Base-by-base conservation (phyloP, 2,888 invertebrate species). In the Portevinia maculata region DNA sequence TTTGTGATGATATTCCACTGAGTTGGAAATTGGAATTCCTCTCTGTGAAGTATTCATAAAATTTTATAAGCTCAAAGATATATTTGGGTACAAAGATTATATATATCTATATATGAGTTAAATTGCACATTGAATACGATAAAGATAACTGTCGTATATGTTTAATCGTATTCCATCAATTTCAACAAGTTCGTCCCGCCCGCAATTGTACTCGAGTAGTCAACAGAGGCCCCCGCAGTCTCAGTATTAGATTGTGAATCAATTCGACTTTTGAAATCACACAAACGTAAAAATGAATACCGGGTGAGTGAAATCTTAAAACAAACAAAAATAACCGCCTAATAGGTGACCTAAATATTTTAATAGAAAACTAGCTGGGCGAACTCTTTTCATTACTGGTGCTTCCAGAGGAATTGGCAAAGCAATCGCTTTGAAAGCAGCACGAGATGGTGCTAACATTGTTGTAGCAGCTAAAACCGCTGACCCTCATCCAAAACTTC, bases 351-450 rank as follows among this genome's bases (percentile, higher is more conserved):
- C 53, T 50, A 30, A 17, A n/a, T 65, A 48, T 32, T 67, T 37
- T 8, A 8, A 28, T 74, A 87, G 90, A 17, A 89, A 93, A 90
- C 89, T 93, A 84, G 96, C 96, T 85, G 98, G 98, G 1, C 94
- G 95, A 85, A 99, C 99, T 1, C 91, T 98, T 67, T 98, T 99
- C 88, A 97, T 99, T 85, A 98, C 98, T 28, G 99, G 99, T 48
- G 99, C 97, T 13, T 98, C 98, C 64, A 93, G 99, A 86, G 99
- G 99, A 28, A 99, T 99, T 87, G 99, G 99, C 0, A 89, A 98
- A 91, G 96, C 95, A 13, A 98, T 99, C 86, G 99, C 98, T 3
- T 89, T 98, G 71, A 98, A 97, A 91, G 96, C 96, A 1, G 98
- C 98, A 8, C 84, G 85, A 0, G 97, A 97, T 93, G 97, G 97